A percentile compares a stretch with the other conserved stretches of the same genome.
Conservation (phyloP, 2,888 invertebrate genomes). For the Drosophila vallismaia region DNA sequence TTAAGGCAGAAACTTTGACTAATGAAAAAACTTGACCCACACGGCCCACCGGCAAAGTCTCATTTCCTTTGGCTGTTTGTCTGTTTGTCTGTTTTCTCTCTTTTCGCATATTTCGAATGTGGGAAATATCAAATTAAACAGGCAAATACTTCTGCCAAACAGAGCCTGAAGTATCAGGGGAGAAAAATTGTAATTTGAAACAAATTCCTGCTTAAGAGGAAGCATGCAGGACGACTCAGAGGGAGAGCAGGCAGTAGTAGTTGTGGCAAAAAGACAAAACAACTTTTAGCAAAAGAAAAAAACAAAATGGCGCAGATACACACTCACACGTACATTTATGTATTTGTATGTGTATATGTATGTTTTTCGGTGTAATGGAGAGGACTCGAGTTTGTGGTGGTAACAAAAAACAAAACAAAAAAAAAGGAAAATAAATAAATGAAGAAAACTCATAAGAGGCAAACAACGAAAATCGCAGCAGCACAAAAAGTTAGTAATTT, state of each 20-base stretch:
- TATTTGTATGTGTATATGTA: background rate
- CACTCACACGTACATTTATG: conserved; percentile 23
- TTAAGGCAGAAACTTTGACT: conserved; percentile 24
- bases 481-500: conserved; percentile 59
- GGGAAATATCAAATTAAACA: conserved; percentile 49
- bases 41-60: conserved; percentile 18
- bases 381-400: conserved; percentile 29
- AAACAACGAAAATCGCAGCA: conserved; percentile 46
- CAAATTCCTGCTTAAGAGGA: conserved; percentile 51
- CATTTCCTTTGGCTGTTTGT: conserved; percentile 26
- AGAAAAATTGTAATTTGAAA: conserved; percentile 50
- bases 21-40: conserved; percentile 43
- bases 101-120: conserved; percentile 31
- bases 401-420: conserved; percentile 3
- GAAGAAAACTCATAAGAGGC: conserved; percentile 52
- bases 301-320: conserved; percentile 18
- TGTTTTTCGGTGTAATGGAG: conserved; percentile 14
- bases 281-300: conserved; percentile 25
- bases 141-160: conserved; percentile 7
- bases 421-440: conserved; percentile 30
- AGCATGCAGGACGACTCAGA: conserved; percentile 51
- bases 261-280: conserved; percentile 13
- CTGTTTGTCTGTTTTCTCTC: background rate
- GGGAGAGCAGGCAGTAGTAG: conserved; percentile 5
- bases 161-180: background rate